phyloP scores from a whole-genome alignment of 2,113 vertebrate genomes.

The Bujurquina vittata region DNA sequence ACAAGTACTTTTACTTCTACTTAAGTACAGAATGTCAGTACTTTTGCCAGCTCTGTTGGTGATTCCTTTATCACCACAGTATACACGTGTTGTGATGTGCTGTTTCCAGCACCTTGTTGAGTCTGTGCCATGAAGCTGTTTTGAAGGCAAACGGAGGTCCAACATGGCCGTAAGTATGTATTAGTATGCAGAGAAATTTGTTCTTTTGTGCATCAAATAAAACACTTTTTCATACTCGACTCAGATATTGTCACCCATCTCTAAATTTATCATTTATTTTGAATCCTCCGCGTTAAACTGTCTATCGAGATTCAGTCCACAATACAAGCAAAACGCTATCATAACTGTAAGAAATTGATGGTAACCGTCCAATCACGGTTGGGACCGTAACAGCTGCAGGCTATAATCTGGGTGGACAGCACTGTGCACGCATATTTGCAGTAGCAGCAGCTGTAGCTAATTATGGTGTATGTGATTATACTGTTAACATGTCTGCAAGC shows the following conservation, averaged over 20 bases:
- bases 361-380: not conserved
- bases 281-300: not conserved
- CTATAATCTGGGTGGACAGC: slow-evolving; percentile 30
- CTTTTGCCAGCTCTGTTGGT: too few species aligned
- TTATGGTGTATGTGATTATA: slow-evolving; percentile 40
- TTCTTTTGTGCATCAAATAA: not conserved
- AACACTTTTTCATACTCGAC: not conserved
- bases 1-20: too few species aligned
- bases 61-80: not conserved
- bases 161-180: not conserved
- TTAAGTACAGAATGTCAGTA: too few species aligned
- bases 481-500: slow-evolving; percentile 22
- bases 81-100: not conserved
- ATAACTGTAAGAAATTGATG: not conserved
- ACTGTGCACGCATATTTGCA: slow-evolving; percentile 26
- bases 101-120: not conserved
- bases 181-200: not conserved
- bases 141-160: not conserved
- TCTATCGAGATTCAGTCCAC: not conserved
- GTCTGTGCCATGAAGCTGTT: not conserved
- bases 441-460: slow-evolving; percentile 49
- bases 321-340: slow-evolving; percentile 16
- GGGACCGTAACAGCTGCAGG: not conserved
- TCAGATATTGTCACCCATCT: not conserved
- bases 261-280: not conserved